These are phyloP conservation scores for Dexiosoma caninum DNA, from an alignment of 2,888 invertebrate species.

Conservation along the genomic window DNA sequence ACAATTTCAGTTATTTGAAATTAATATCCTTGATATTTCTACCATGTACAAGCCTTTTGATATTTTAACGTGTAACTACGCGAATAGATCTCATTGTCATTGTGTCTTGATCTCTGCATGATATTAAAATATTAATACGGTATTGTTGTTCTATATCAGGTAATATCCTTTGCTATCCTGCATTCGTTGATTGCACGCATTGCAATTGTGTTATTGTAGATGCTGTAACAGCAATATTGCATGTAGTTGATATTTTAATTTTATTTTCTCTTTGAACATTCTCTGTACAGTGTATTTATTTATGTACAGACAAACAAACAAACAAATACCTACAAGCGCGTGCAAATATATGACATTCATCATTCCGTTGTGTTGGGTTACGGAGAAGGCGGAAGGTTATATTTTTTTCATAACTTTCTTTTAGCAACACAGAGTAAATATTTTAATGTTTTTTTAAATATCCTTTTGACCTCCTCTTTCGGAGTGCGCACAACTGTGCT, in stretches of 20 bases:
- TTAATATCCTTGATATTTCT: too few relatives aligned
- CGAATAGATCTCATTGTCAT: background rate
- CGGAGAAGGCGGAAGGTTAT: too few relatives aligned
- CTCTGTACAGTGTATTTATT: background rate
- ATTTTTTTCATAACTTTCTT: too few relatives aligned
- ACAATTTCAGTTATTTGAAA: too few relatives aligned
- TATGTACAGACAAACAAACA: background rate
- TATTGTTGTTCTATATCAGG: background rate
- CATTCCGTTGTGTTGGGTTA: too few relatives aligned
- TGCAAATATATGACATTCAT: too few relatives aligned
- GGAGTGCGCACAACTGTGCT: too few relatives aligned
- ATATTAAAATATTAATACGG: background rate
- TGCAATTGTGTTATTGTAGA: conserved; percentile 3
- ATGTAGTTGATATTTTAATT: background rate
- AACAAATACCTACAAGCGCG: background rate
- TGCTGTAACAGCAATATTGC: background rate
- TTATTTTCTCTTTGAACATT: background rate
- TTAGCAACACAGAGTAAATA: too few relatives aligned
- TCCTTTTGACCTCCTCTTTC: too few relatives aligned
- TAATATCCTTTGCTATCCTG: conserved; percentile 28
- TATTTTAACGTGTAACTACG: background rate
- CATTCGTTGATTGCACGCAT: conserved; percentile 5
- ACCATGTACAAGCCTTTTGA: too few relatives aligned
- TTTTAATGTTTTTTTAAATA: too few relatives aligned
- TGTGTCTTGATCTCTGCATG: background rate